Percentiles rank a stretch among this genome's conserved stretches.
Evolutionary conservation across 92 coral and sea anemone genomes (phyloP).

Genomic region (Palythoa heliodiscus): DNA sequence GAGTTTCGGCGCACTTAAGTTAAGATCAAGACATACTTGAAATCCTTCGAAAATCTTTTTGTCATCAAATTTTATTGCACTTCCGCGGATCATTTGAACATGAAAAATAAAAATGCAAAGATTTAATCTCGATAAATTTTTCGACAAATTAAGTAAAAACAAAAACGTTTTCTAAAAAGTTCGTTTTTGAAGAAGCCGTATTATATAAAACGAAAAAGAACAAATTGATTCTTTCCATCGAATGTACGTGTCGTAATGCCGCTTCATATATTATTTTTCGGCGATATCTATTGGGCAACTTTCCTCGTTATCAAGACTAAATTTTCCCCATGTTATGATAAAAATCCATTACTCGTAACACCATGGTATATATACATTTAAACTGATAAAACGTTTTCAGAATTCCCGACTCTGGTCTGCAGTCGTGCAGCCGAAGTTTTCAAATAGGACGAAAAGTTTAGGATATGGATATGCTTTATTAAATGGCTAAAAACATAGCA

Average conservation of each 20-base stretch:
- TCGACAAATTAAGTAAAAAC: no score
- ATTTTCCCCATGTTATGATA: background rate
- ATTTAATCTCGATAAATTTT: background rate
- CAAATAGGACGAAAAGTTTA: background rate
- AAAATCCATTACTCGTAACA: background rate
- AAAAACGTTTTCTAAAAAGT: no score
- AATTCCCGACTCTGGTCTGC: background rate
- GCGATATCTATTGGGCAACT: background rate
- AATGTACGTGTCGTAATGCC: background rate
- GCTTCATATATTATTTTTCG: background rate
- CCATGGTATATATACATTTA: background rate
- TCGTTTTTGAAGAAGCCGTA: no score
- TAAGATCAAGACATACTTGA: background rate
- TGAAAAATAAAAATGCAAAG: background rate
- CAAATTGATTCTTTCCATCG: no score
- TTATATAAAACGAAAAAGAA: no score
- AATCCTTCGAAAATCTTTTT: background rate
- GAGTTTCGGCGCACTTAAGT: no score
- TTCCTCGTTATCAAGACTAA: background rate
- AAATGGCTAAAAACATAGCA: no score
- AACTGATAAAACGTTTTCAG: background rate
- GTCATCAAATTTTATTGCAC: background rate
- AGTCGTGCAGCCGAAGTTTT: background rate
- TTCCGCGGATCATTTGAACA: background rate
- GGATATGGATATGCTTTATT: no score